Base-by-base conservation (phyloP, 2,888 invertebrate species). In the Xylophagus ater region DNA sequence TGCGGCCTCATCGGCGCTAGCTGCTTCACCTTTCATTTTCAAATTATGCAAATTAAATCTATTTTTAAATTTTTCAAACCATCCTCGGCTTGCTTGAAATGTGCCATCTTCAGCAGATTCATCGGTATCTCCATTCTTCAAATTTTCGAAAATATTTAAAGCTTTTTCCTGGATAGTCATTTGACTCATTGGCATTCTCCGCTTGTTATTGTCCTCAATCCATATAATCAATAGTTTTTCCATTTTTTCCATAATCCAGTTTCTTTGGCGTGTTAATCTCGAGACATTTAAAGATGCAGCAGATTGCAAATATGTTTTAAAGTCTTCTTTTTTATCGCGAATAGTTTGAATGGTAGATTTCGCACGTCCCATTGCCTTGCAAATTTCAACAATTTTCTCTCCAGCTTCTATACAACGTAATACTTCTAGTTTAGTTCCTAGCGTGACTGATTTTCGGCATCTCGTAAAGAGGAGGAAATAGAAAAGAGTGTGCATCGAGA, bases 231-330 rank as follows among this genome's bases (percentile, higher is more conserved):
- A 43, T 43, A 47, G 35, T 41, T 42, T 45, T 37, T 48, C 47
- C 42, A 47, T 47, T 38, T 47, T 47, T 43, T 46, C 42, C 39
- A 48, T 48, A 37, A 45, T 47, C 34, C 44, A 32, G 31, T 37
- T 47, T 46, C 44, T 49, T 49, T 40, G 40, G 34, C 49, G 49
- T 34, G 47, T 47, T 40, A 49, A 45, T 49, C 34, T 49, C 34
- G 44, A 47, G 41, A 45, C 46, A 48, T 35, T 49, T 50, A 47
- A 48, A 39, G 50, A 41, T 45, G 44, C 44, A 39, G 42, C 46
- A 43, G 44, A 47, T 38, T 44, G 42, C 25, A 28, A 40, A 42
- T 40, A 33, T 40, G 39, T 26, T 40, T 44, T 44, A 42, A 48
- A 46, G 18, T 48, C 21, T 39, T 48, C 41, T 37, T 48, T 47